Evolutionary conservation across 1,140 invertebrate species (phyloP).

Genomic region (Leptopilina boulardi): DNA sequence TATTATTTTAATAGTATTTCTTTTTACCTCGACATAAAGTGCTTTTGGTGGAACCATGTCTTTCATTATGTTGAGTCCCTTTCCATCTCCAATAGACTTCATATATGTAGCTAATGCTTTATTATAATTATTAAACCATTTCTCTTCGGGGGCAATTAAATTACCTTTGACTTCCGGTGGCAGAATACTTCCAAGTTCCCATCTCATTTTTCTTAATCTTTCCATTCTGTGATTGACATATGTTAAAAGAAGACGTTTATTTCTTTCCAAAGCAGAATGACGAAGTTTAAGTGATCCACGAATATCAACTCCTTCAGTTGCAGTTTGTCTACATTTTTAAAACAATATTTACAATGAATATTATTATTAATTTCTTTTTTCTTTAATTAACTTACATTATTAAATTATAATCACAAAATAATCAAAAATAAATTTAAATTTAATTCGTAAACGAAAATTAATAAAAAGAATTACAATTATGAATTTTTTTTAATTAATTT

Average conservation of each 20-base stretch:
- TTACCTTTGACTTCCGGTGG: conserved; percentile 89
- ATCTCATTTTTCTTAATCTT: conserved; percentile 88
- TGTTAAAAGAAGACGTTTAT: conserved; percentile 92
- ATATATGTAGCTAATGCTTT: conserved; percentile 92
- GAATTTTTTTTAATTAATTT: too few species aligned
- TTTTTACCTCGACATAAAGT: conserved; percentile 89
- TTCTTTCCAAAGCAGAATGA: conserved; percentile 90
- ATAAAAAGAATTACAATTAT: too few species aligned
- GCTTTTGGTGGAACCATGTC: conserved; percentile 95
- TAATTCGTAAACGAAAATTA: too few species aligned
- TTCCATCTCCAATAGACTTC: conserved; percentile 86
- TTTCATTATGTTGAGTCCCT: conserved; percentile 90
- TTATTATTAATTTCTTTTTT: too few species aligned
- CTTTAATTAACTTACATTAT: too few species aligned
- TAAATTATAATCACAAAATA: too few species aligned
- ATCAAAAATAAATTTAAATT: too few species aligned
- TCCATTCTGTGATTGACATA: conserved; percentile 92
- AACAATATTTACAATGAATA: too few species aligned
- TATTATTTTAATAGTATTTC: too few species aligned
- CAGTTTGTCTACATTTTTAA: conserved; percentile 38
- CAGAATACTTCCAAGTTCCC: conserved; percentile 95
- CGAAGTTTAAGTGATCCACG: conserved; percentile 80
- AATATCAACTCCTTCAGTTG: conserved; percentile 33
- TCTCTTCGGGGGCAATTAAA: conserved; percentile 87
- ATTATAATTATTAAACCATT: conserved; percentile 93